These are phyloP conservation scores for Nixonia krombeini DNA, from an alignment of 1,140 invertebrate genomes.

Conservation along the genomic window DNA sequence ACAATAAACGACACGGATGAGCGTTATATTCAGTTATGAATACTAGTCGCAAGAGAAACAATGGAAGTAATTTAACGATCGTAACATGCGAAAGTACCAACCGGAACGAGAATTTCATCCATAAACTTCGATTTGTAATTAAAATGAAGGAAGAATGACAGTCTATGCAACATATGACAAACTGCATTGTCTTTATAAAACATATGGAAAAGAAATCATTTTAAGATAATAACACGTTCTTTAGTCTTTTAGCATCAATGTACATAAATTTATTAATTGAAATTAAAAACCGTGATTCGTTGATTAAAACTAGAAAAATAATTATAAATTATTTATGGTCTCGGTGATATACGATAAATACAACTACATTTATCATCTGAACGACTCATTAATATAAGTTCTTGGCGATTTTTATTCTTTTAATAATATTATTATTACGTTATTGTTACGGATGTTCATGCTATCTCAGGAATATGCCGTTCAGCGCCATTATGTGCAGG, in stretches of 20 bases:
- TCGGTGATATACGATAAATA: too few species aligned
- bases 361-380: too few species aligned
- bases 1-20: constrained; percentile 3
- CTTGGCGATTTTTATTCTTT: not conserved
- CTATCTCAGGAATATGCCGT: constrained; percentile 82
- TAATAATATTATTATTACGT: constrained; percentile 45
- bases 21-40: constrained; percentile 2
- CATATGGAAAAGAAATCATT: too few species aligned
- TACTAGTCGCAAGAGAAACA: not conserved
- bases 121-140: too few species aligned
- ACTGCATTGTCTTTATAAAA: too few species aligned
- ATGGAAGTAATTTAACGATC: not conserved
- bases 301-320: too few species aligned
- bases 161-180: not conserved
- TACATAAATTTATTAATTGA: too few species aligned
- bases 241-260: too few species aligned
- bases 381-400: not conserved
- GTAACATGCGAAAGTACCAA: not conserved
- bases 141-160: constrained; percentile 14
- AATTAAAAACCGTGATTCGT: too few species aligned
- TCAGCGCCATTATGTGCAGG: constrained; percentile 85
- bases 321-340: too few species aligned
- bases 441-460: constrained; percentile 68
- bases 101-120: too few species aligned
- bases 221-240: too few species aligned